Base-by-base conservation (phyloP, 2,888 invertebrate species). In the Hoplodrina ambigua region DNA sequence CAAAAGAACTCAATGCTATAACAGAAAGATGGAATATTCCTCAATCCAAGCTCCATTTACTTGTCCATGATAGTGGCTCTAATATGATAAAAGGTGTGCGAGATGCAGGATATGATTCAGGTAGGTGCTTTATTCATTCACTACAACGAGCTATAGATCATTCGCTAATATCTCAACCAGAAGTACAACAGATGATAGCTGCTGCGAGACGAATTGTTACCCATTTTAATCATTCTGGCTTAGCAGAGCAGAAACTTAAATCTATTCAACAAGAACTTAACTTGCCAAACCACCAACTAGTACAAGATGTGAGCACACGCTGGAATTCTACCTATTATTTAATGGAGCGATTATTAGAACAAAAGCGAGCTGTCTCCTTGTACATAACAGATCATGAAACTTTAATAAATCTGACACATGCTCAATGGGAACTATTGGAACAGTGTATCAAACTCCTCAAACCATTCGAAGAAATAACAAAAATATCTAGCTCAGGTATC, bases 391-490 rank as follows among this genome's bases (percentile, higher is more conserved):
- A 61, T 37, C 50, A 37, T 52, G 20, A 37, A 20, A 78, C 49
- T 46, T 70, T 80, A 20, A 65, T 0, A 1, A 83, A 85, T 71
- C 41, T 78, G 30, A 64, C 64, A 49, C 64, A n/a, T 61, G n/a
- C 25, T 46, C 83, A 85, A 50, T 85, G 83, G 84, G 50, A 62
- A 17, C 25, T 85, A 75, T 68, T 85, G 80, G 84, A 85, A 50
- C 79, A 87, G 44, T 83, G 78, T 30, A 77, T 86, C 52, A 81
- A 49, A 25, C 72, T 83, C 8, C 67, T 86, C 5, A 82, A 85
- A 73, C 84, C 86, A 0, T 86, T 86, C 61, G 83, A 86, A 68
- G 85, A 86, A 58, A 85, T 86, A 46, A 85, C 85, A 0, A 85
- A 85, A 80, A 82, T 82, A 19, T 80, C 78, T 5, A 86, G 84